Evolutionary conservation across 2,113 vertebrate genomes (phyloP), one percentile per base, ranked within the genome.

Genomic region (Perca flavescens): DNA sequence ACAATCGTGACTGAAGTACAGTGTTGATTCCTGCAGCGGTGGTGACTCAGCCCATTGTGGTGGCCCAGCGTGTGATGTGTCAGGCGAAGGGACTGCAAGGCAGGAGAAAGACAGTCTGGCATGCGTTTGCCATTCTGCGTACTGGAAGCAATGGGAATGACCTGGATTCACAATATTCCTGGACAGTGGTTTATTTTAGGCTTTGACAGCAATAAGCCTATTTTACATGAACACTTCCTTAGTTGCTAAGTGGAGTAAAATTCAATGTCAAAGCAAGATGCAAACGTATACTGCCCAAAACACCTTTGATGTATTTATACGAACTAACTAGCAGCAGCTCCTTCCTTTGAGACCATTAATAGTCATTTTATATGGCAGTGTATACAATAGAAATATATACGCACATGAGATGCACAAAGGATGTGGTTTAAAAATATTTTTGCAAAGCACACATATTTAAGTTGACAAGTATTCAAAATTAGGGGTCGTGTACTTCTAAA

Each of bases 1-100:
- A 93, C 91, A 94, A 94, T 93, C 31, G 74, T 66, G 86, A 86
- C 85, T 89, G 87, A 92, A 91, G 91, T 94, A 94, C 90, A 94
- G 94, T 91, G 92, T 88, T 88, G 90, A 90, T 91, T 94, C 91
- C 89, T 89, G 89, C 78, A 85, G 90, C 75, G 78, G 69, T 60
- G 49, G 86, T 91, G 84, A 90, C 88, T 90, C 82, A 73, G 89
- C 46, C 89, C 89, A 93, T 95, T 95, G 92, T 94, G 83, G 88
- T 17, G 67, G 77, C 88, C 82, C 92, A 91, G 94, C 83, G 53
- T 94, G 91, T 54, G 86, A 87, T 89, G 86, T 94, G 93, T 95
- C 88, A 86, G 79, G 70, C 75, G 40, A 89, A 84, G 73, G 82
- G 84, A 88, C 89, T 83, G 78, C 36, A 43, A 67, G 76, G 65